These are phyloP conservation scores for Hypotaenidia okinawae DNA, from an alignment of 2,797 vertebrate species.

Conservation along the genomic window DNA sequence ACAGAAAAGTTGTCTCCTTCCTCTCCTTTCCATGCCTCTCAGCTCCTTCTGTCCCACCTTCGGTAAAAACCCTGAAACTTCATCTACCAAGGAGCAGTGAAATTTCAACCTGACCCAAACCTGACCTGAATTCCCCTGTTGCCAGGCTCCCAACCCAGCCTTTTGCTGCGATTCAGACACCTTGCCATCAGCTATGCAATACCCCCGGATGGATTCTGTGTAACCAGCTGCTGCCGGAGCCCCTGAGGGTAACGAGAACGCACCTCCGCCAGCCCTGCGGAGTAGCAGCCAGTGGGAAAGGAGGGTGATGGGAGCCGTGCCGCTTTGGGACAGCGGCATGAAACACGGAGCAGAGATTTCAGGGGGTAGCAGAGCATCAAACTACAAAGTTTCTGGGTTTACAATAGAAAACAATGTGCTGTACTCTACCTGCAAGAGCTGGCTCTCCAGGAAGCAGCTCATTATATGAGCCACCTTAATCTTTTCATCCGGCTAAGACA, in stretches of 20 bases:
- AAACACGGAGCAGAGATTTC: not conserved
- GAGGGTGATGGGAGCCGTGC: accelerated
- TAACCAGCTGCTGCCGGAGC: not conserved
- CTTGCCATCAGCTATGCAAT: not conserved
- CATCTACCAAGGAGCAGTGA: not conserved
- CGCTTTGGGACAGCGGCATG: not conserved
- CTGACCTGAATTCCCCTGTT: not conserved
- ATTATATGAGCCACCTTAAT: constrained; percentile 62
- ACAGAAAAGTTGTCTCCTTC: not conserved
- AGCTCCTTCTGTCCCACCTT: not conserved
- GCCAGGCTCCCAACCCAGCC: not conserved
- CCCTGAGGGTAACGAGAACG: not conserved
- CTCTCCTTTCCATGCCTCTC: not conserved
- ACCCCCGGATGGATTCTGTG: accelerated
- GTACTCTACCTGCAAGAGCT: constrained; percentile 51
- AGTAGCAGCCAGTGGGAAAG: not conserved
- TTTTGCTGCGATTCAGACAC: not conserved
- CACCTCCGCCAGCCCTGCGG: not conserved
- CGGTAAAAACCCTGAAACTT: not conserved
- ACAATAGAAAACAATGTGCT: constrained; percentile 4
- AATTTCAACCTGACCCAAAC: not conserved
- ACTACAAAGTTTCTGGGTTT: constrained; percentile 17
- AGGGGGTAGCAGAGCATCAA: not conserved
- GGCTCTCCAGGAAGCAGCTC: constrained; percentile 52
- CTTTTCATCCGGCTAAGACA: constrained; percentile 63